Evolutionary conservation across 2,888 invertebrate species (phyloP), one percentile per base, ranked within the genome.

Genomic region (Odontocolon sp.): DNA sequence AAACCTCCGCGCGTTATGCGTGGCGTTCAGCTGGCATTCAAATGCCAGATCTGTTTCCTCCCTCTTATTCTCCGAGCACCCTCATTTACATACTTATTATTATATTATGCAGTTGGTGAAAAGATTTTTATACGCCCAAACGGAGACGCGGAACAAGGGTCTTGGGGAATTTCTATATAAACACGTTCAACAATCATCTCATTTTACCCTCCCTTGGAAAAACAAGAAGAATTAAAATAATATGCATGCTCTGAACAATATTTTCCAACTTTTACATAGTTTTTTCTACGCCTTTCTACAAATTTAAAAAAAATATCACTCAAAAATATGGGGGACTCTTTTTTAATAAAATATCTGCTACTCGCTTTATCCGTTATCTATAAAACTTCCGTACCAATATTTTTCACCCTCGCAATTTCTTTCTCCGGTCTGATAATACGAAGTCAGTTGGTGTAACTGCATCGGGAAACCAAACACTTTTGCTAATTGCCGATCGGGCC

Each of bases 61-160:
- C 33, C 45, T 21, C 42, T 54, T 70, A 50, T 76, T 83, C 83
- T 84, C 84, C 82, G 81, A 63, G 70, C 78, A 82, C 83, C 84
- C 28, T 54, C 36, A 87, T 88, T 88, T 87, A 87, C 87, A 88
- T 88, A 87, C 86, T 87, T 88, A 88, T 87, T 87, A 85, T 87
- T 83, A 84, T 87, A 87, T 87, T 87, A 88, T 87, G 82, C 87
- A 81, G 79, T 82, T 81, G 82, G 82, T 67, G 80, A 85, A 86
- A 86, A 85, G 83, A 86, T 86, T 86, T 84, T 86, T 85, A 84
- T 84, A 83, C 70, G 69, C 40, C 23, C 5, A 26, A 5, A 36
- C 14, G 3, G 16, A 59, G 57, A 70, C 47, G 40, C 14, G 16
- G 14, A 38, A 38, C 18, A 23, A 26, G 36, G 33, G 54, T 42